Conservation (phyloP, 2,888 invertebrate species). For the Catocala nupta region DNA sequence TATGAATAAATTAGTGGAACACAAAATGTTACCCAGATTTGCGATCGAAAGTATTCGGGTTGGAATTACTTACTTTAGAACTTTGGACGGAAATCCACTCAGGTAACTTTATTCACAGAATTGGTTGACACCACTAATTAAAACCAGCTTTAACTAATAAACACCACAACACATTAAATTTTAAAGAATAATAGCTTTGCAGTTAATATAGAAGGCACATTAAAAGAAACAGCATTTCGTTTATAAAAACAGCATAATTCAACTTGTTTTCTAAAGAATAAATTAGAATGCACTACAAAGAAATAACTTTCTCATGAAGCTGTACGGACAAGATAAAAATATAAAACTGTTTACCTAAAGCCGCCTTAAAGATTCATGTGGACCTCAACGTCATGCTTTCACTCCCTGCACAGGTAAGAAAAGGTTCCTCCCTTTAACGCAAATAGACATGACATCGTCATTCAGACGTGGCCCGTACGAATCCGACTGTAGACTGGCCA, state of each 20-base stretch:
- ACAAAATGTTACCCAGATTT: too few relatives aligned
- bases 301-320: conserved; percentile 35
- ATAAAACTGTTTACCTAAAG: conserved; percentile 69
- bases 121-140: too few relatives aligned
- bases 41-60: too few relatives aligned
- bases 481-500: conserved; percentile 28
- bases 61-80: too few relatives aligned
- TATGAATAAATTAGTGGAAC: too few relatives aligned
- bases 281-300: conserved; percentile 26
- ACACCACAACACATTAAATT: too few relatives aligned
- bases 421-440: conserved; percentile 73
- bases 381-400: conserved; percentile 71
- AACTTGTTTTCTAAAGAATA: conserved; percentile 19
- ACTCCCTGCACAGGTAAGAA: conserved; percentile 70
- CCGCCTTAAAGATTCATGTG: conserved; percentile 73
- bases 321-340: conserved; percentile 53
- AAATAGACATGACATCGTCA: conserved; percentile 84
- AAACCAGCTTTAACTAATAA: too few relatives aligned
- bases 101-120: too few relatives aligned
- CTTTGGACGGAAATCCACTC: too few relatives aligned
- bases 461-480: conserved; percentile 66
- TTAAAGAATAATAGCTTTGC: too few relatives aligned
- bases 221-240: background rate
- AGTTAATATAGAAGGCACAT: too few relatives aligned
- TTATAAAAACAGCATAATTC: conserved; percentile 5